These are phyloP conservation scores for Himantopus leucocephalus DNA, from an alignment of 2,113 vertebrate species.

Conservation along the genomic window DNA sequence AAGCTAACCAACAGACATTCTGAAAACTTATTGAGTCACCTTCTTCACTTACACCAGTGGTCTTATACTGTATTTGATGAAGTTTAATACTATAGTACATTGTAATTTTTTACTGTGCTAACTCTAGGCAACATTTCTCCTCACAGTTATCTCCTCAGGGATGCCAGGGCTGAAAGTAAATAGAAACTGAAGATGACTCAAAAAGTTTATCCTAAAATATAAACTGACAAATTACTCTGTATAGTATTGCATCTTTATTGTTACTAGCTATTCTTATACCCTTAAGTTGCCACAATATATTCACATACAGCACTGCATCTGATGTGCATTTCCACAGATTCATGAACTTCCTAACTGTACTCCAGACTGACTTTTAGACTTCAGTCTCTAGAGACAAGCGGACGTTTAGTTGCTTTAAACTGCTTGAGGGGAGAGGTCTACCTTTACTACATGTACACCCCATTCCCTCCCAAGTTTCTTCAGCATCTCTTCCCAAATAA, in stretches of 20 bases:
- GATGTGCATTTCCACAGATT: neutral
- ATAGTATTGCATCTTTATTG: neutral
- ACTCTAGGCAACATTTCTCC: neutral
- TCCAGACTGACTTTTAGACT: neutral
- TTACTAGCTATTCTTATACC: neutral
- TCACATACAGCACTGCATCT: neutral
- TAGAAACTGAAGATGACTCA: neutral
- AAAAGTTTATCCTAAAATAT: neutral
- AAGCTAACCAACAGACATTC: neutral
- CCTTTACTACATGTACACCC: neutral
- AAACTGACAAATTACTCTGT: neutral
- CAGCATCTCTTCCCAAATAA: neutral
- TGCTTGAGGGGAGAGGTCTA: neutral
- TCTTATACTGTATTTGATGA: neutral
- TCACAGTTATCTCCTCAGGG: neutral
- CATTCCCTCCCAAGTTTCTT: neutral
- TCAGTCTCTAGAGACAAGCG: rapidly evolving
- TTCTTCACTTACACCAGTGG: neutral
- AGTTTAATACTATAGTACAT: neutral
- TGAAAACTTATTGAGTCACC: neutral
- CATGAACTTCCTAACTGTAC: neutral
- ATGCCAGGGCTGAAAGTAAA: neutral
- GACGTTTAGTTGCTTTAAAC: neutral
- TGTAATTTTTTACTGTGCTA: neutral
- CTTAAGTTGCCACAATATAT: neutral